Percentiles rank a stretch among this genome's conserved stretches.
Conservation (phyloP, 2,113 vertebrate species). For the Monarcha castaneiventris region DNA sequence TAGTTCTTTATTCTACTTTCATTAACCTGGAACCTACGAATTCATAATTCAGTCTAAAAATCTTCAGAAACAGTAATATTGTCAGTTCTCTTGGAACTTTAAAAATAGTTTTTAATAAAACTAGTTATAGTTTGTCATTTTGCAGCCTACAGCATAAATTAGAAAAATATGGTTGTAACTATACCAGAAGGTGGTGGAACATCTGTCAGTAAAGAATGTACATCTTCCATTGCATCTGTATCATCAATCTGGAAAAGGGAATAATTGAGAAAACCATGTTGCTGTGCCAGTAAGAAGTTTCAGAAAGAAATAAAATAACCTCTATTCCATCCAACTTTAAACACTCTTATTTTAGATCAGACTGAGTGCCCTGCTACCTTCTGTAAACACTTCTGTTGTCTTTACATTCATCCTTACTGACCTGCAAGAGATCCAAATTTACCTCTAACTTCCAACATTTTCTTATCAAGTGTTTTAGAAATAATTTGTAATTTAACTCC, state of each 20-base stretch:
- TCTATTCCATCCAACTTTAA: background rate
- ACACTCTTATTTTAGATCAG: background rate
- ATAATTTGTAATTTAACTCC: background rate
- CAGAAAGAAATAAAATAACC: background rate
- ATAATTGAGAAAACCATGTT: background rate
- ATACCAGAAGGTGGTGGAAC: conserved; percentile 86
- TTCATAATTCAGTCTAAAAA: background rate
- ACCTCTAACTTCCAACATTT: background rate
- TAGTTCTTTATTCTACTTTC: background rate
- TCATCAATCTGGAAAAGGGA: conserved; percentile 87
- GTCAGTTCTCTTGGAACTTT: background rate
- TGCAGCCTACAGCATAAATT: background rate
- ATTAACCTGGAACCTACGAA: background rate
- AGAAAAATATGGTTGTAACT: background rate
- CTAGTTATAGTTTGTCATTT: background rate
- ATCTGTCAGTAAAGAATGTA: conserved; percentile 92
- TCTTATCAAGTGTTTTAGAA: background rate
- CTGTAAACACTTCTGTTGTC: background rate
- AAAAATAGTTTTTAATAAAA: background rate
- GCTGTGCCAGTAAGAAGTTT: background rate
- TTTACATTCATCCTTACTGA: background rate
- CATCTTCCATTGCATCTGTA: conserved; percentile 95
- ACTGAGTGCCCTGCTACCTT: background rate
- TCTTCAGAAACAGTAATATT: background rate
- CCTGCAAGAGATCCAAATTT: background rate